These are phyloP conservation scores for Pungitius pungitius DNA, from an alignment of 2,113 vertebrate genomes.

Conservation along the genomic window DNA sequence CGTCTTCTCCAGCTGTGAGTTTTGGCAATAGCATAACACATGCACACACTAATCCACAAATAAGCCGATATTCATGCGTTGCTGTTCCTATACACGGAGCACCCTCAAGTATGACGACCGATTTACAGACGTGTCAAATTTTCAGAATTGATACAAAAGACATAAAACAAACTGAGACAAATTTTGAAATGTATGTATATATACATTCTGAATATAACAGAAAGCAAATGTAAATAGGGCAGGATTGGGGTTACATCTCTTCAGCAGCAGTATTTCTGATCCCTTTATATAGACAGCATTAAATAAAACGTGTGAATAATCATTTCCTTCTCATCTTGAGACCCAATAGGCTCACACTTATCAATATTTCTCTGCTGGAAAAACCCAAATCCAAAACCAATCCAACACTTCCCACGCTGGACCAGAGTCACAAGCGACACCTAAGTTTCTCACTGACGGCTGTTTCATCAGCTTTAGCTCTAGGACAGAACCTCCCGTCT, in stretches of 20 bases:
- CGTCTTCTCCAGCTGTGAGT: conserved; percentile 98
- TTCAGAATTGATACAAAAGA: background rate
- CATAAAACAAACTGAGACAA: background rate
- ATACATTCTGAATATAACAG: background rate
- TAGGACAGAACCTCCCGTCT: background rate
- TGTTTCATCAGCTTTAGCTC: background rate
- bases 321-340: background rate
- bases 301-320: background rate
- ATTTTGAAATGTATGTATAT: background rate
- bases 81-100: background rate
- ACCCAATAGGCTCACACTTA: background rate
- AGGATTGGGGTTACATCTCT: background rate
- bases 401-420: background rate
- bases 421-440: background rate
- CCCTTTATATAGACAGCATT: background rate
- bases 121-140: background rate
- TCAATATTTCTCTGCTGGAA: background rate
- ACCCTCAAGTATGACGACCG: background rate
- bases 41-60: background rate
- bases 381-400: background rate
- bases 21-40: conserved; percentile 38
- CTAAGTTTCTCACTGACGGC: background rate
- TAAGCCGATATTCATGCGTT: background rate
- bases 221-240: background rate
- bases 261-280: background rate